Conservation (phyloP, 2,888 invertebrate genomes). For the Mesorhabditis spiculigera region DNA sequence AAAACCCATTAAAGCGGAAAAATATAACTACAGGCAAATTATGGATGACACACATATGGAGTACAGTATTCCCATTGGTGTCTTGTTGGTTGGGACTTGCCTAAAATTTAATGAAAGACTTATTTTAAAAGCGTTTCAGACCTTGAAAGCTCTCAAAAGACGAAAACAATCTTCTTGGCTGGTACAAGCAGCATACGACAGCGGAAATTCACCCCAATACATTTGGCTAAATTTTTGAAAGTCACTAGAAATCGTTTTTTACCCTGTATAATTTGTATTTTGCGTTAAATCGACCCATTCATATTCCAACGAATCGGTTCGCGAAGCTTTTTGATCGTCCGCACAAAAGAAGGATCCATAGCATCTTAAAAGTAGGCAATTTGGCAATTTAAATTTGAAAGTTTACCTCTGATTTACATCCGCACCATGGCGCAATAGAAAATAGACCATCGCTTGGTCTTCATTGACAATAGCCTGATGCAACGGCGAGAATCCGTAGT, state of each 20-base stretch:
- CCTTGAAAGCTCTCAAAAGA: slow-evolving; percentile 82
- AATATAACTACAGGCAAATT: slow-evolving; percentile 73
- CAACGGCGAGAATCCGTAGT: slow-evolving; percentile 72
- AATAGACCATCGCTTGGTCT: slow-evolving; percentile 95
- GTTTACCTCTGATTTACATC: slow-evolving; percentile 70
- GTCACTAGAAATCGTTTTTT: slow-evolving; percentile 59
- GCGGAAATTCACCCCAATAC: slow-evolving; percentile 97
- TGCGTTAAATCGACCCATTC: slow-evolving; percentile 82
- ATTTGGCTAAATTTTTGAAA: slow-evolving; percentile 72
- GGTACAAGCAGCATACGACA: slow-evolving; percentile 91
- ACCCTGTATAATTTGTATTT: slow-evolving; percentile 82
- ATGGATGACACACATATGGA: slow-evolving; percentile 94
- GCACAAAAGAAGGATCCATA: slow-evolving; percentile 91
- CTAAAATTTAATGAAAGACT: neutral
- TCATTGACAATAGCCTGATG: slow-evolving; percentile 97
- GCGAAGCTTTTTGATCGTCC: slow-evolving; percentile 82
- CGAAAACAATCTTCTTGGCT: slow-evolving; percentile 95
- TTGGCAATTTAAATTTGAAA: slow-evolving; percentile 2
- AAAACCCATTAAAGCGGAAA: neutral
- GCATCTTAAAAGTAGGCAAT: slow-evolving; percentile 63
- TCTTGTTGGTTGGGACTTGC: slow-evolving; percentile 92
- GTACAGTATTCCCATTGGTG: slow-evolving; percentile 91
- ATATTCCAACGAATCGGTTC: slow-evolving; percentile 76
- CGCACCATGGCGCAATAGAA: slow-evolving; percentile 81
- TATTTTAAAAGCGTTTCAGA: neutral